phyloP scores from a whole-genome alignment of 2,888 invertebrate species.

The Adineta ricciae region DNA sequence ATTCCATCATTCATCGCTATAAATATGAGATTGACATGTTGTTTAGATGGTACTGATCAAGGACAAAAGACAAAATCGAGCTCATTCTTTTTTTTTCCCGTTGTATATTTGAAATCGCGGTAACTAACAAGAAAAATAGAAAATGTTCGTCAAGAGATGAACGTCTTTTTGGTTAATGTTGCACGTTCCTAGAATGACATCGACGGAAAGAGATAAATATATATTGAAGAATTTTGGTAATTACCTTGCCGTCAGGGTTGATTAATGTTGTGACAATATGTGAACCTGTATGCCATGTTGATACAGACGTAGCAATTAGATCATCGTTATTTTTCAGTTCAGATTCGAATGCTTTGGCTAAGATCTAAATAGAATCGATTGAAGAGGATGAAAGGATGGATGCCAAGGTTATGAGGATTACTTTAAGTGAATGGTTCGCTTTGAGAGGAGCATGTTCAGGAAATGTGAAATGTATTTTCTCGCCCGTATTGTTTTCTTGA shows the following conservation, averaged over 20 bases:
- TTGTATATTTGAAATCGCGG: too few species aligned
- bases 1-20: too few species aligned
- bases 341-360: not conserved
- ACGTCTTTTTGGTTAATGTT: not conserved
- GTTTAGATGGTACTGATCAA: too few species aligned
- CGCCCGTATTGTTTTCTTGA: not conserved
- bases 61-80: too few species aligned
- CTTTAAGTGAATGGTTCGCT: not conserved
- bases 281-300: not conserved
- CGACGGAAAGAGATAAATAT: not conserved
- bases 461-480: not conserved
- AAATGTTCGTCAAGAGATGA: not conserved
- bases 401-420: too few species aligned
- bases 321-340: not conserved
- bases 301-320: not conserved
- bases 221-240: not conserved
- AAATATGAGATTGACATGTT: too few species aligned
- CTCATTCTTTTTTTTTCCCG: too few species aligned
- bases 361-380: not conserved
- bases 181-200: not conserved
- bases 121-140: not conserved
- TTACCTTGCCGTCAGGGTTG: conserved; percentile 16
- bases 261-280: not conserved
- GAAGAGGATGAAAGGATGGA: too few species aligned
- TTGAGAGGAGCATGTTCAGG: not conserved